Conservation (phyloP, 2,797 vertebrate genomes). For the Oophaga sylvatica region DNA sequence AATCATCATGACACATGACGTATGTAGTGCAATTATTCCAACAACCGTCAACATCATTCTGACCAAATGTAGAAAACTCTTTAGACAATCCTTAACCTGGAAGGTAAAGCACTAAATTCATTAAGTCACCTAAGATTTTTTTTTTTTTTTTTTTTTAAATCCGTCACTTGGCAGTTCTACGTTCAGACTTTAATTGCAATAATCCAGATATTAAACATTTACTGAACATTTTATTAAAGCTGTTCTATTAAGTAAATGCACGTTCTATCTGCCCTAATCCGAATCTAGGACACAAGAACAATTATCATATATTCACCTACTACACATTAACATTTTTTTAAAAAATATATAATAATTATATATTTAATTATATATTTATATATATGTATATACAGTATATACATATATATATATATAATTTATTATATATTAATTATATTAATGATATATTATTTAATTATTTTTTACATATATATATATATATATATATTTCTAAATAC, state of each 20-base stretch:
- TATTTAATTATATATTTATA: neutral
- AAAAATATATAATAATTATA: neutral
- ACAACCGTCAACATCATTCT: neutral
- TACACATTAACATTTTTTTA: neutral
- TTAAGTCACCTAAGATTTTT: too few relatives aligned
- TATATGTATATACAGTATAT: too few relatives aligned
- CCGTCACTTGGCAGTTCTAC: neutral
- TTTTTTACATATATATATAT: too few relatives aligned
- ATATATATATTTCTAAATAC: neutral
- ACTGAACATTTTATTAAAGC: conserved; percentile 4
- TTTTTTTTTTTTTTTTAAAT: neutral
- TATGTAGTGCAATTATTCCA: neutral
- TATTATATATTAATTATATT: too few relatives aligned
- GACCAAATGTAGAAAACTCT: neutral
- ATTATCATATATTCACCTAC: neutral
- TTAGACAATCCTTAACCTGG: neutral
- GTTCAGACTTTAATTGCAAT: neutral
- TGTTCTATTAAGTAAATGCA: neutral
- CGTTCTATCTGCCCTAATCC: neutral
- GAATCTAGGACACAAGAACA: neutral
- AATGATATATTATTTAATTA: too few relatives aligned
- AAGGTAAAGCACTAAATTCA: neutral
- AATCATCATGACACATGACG: conserved; percentile 3
- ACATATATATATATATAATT: too few relatives aligned
- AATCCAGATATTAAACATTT: conserved; percentile 1